Evolutionary conservation across 2,113 vertebrate genomes (phyloP), one percentile per base, ranked within the genome.

Genomic region (Chunga burmeisteri): DNA sequence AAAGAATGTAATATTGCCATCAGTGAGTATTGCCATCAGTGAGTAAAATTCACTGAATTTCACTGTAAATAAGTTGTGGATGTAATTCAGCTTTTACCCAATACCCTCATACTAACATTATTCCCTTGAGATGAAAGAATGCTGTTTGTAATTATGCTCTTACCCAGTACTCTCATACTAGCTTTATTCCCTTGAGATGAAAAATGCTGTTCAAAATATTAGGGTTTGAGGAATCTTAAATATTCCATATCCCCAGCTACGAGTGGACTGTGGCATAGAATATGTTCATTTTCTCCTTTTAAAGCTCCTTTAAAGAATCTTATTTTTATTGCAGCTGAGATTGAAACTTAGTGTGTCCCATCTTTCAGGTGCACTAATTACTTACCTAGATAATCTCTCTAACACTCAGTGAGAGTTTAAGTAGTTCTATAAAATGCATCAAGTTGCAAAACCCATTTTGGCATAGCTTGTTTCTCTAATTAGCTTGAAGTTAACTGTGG

Each of bases 351-450:
- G 23, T 20, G 38, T 72, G n/a, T n/a, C 68, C 36, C 42, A 23
- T 62, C 68, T 86, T 88, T 62, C 86, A 92, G 68, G 77, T 95
- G 61, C 42, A 66, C 42, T 81, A 81, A 78, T 94, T 94, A 73
- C 71, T 86, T 65, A 74, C 44, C 77, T 55, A 95, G 68, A 92
- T 94, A 74, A 83, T 88, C 29, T 85, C 47, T 86, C 40, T 62
- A 84, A 49, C 22, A 19, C 53, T 86, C 62, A 62, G 58, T 73
- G 80, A 83, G 83, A 94, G 94, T 73, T 55, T 36, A 86, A 93
- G 49, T 83, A 58, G 55, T 38, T 94, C 46, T 83, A 36, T 78
- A 90, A 92, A 66, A 92, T 29, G 27, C 67, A 86, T 86, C 7
- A 16, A 88, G 34, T 29, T 42, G 19, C 67, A 91, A 94, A 91